phyloP scores from a whole-genome alignment of 2,113 vertebrate genomes.

The Ameiurus melas region DNA sequence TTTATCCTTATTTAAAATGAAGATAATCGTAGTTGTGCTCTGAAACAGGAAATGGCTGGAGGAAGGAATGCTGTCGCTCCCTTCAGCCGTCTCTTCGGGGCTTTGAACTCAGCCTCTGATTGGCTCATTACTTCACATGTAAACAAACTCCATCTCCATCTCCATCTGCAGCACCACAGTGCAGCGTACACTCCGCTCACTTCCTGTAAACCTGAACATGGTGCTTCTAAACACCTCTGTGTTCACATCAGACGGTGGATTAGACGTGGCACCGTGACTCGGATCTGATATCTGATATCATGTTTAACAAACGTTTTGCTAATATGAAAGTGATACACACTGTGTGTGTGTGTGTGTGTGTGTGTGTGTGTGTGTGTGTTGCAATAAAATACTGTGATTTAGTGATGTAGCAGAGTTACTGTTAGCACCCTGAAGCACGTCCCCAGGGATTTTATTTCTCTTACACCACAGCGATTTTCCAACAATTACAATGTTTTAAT shows the following conservation, averaged over 20 bases:
- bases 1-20: conserved; percentile 54
- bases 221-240: neutral
- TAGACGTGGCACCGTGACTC: neutral
- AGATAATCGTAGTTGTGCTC: conserved; percentile 57
- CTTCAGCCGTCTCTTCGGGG: conserved; percentile 67
- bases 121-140: conserved; percentile 69
- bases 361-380: neutral
- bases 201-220: neutral
- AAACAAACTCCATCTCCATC: conserved; percentile 62
- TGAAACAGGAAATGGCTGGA: conserved; percentile 78
- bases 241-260: neutral
- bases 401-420: neutral
- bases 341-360: neutral
- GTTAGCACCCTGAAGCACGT: neutral
- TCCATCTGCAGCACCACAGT: conserved; percentile 38
- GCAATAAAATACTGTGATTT: no score
- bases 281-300: neutral
- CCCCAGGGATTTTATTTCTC: neutral
- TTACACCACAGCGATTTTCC: neutral
- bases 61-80: conserved; percentile 74
- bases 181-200: conserved; percentile 62
- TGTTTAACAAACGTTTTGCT: neutral
- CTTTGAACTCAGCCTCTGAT: conserved; percentile 59
- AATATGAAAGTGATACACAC: neutral
- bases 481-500: neutral